Conservation (phyloP, 30 jellyfish, hydroid and myxozoan species). For the Nemopilema nomurai region DNA sequence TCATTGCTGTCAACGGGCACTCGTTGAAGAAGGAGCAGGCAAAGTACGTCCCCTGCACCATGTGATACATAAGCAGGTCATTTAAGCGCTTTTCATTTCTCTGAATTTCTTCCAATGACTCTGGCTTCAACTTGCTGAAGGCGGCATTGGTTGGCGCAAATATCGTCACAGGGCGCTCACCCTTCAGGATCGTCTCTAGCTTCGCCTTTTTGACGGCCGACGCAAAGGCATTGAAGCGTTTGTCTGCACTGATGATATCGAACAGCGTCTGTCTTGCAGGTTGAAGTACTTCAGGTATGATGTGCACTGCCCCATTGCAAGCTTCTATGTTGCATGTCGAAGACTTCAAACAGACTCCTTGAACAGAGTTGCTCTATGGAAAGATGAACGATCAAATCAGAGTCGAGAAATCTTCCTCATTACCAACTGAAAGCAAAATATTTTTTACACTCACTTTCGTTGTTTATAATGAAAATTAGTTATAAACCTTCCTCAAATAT, state of each 20-base stretch:
- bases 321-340: conserved; percentile 63
- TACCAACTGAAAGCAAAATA: too few relatives aligned
- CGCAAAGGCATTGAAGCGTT: conserved; percentile 61
- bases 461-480: too few relatives aligned
- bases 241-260: conserved; percentile 48
- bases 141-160: conserved; percentile 75
- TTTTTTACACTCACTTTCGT: too few relatives aligned
- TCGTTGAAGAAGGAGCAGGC: conserved; percentile 39
- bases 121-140: conserved; percentile 49
- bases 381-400: not conserved
- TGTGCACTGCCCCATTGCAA: conserved; percentile 69
- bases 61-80: conserved; percentile 34
- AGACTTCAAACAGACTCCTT: conserved; percentile 52
- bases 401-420: too few relatives aligned
- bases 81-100: conserved; percentile 27
- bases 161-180: conserved; percentile 31
- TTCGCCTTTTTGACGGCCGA: conserved; percentile 49
- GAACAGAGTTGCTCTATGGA: conserved; percentile 54
- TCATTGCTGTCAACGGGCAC: conserved; percentile 39
- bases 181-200: conserved; percentile 28
- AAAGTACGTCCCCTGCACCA: conserved; percentile 48
- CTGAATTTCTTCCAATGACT: conserved; percentile 26
- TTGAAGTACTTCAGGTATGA: conserved; percentile 23
- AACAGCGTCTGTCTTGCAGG: conserved; percentile 50
- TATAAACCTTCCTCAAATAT: too few relatives aligned